Base-by-base conservation (phyloP, 2,888 invertebrate genomes). In the Pristionchus mayeri region DNA sequence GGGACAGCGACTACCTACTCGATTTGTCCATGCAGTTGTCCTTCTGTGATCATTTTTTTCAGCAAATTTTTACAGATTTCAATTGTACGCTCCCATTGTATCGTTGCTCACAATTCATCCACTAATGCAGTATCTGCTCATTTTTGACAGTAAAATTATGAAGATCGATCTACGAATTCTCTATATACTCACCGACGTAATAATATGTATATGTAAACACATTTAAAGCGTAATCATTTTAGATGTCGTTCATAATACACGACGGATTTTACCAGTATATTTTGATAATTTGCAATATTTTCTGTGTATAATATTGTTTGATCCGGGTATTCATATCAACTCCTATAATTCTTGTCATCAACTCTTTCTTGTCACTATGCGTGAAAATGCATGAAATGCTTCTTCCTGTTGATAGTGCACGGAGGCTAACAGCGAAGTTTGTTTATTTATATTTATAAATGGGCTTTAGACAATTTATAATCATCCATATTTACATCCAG, bases 71-170 rank as follows among this genome's bases (percentile, higher is more conserved):
- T 71, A 24, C 13, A 71, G 71, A 44, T 71, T n/a, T 44, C 37
- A 40, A 24, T 71, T 44, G 18, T 37, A 40, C 44, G 18, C 16
- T 7, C 71, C 71, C 7, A 40, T 71, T 11, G 3, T 40, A 6
- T n/a, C 71, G 0, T 2, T 44, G 71, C n/a, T 30, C 3, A 71
- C 71, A 1, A 3, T 71, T 24, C 71, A 71, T 24, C 71, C 71
- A 11, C 37, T 71, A n/a, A 71, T 71, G 18, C 71, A 71, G 30
- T 71, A 71, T 71, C n/a, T 71, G 21, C 71, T 71, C 1, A 30
- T 71, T 71, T 71, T 40, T n/a, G 40, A 71, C 2, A 71, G 40
- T n/a, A 71, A 71, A 40, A n/a, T 21, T 2, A 71, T 71, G 71
- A 71, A n/a, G n/a, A 37, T 1, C 3, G 71, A 71, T 1, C 3